Base-by-base conservation (phyloP, 2,888 invertebrate species). In the Julus scanicus region DNA sequence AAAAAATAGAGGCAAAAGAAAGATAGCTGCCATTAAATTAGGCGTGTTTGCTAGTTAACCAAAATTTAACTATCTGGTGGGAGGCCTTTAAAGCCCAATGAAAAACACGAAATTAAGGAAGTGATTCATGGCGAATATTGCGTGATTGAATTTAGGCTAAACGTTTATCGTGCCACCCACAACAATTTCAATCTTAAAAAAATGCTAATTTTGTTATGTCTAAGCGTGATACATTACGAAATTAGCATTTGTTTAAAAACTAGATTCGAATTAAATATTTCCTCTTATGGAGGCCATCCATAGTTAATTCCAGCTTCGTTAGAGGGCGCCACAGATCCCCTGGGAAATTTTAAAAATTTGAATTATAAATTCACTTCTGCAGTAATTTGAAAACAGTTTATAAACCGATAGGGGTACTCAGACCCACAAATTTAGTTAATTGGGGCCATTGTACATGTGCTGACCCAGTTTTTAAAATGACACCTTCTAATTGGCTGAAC, bases 21-120 rank as follows among this genome's bases (percentile, higher is more conserved):
- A 80, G 80, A 80, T 80, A 80, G 80, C 80, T 37, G 37, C 80
- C 80, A 80, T 80, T 80, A 80, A 80, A 80, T 80, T 80, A 80
- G 80, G 80, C 80, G 80, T 80, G 80, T 80, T 80, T 29, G 20
- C 63, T 29, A 71, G 63, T 80, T 13, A 29, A 37, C 80, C 37
- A 80, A 80, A 80, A 80, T 29, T 80, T 80, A 80, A 80, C 80
- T 80, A 80, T 37, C 2, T 13, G 29, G 80, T 80, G 80, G 80
- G 80, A 80, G 80, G 80, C 80, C 53, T 80, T 11, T 9, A 1
- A 80, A 80, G 37, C 15, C 37, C 80, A 37, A 80, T 80, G 13
- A 37, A 80, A 80, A 80, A 80, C 29, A 80, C 11, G 11, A 80
- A 80, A 80, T 80, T 37, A 80, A 80, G 80, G 80, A 80, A 80